Base-by-base conservation (phyloP, 2,888 invertebrate species). In the Tetheella fluctuosa region DNA sequence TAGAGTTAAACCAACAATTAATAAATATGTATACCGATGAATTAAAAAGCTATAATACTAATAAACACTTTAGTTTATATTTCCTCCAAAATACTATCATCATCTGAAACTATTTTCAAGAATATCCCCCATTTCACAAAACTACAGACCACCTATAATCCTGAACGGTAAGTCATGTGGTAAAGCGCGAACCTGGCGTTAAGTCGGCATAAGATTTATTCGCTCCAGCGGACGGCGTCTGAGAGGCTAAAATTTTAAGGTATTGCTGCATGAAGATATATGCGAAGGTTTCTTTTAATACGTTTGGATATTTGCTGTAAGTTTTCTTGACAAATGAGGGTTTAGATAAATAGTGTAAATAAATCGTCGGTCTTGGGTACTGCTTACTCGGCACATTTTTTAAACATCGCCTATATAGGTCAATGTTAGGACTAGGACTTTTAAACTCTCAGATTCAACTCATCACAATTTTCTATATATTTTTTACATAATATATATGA, bases 151-250 rank as follows among this genome's bases (percentile, higher is more conserved):
- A n/a, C 39, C 39, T 54, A 15, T n/a, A 25, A 54, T 23, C 54
- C 54, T 23, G 13, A 28, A 17, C 15, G 28, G 25, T 28, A 23
- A 23, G 28, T 28, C 20, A 48, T 20, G 48, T 48, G 20, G 48
- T 48, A 48, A 48, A 48, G 17, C 17, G 17, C 48, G 39, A 39
- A 48, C 8, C 48, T 20, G 48, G 48, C 48, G 17, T 20, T 48
- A 48, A 48, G 48, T 48, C 17, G 20, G 48, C 48, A 48, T 48
- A 20, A 48, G 48, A 48, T 48, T 48, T 48, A 48, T 48, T 48
- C 20, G 48, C 48, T 48, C 48, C 20, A 48, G n/a, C 20, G 48
- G 10, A 7, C 48, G 8, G 42, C n/a, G 17, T 48, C 48, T 48
- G 17, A 20, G 17, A 48, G 20, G 48, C 20, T 20, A 10, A 48